Conservation (phyloP, 2,113 vertebrate species). For the Gymnogyps californianus region DNA sequence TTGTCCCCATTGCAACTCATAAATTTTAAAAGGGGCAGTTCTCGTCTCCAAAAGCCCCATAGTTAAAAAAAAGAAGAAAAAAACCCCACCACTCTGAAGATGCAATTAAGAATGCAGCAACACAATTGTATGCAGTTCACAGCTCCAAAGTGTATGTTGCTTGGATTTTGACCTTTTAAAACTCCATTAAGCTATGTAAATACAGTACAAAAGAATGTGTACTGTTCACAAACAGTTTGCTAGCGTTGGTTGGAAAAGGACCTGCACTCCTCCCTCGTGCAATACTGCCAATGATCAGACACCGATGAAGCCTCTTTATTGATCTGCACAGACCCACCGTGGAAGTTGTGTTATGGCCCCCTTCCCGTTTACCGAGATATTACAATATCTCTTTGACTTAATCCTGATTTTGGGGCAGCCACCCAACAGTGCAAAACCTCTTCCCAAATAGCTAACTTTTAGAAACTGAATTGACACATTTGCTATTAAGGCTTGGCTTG, state of each 20-base stretch:
- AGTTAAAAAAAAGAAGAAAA: neutral
- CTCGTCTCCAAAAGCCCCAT: neutral
- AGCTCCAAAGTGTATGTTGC: conserved; percentile 39
- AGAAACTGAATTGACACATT: neutral
- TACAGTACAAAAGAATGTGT: conserved; percentile 57
- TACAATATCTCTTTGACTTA: neutral
- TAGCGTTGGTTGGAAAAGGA: conserved; percentile 17
- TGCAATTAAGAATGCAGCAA: conserved; percentile 53
- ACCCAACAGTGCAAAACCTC: neutral
- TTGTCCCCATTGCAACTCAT: neutral
- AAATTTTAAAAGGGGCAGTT: neutral
- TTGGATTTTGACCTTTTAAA: conserved; percentile 72
- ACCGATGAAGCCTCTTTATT: neutral
- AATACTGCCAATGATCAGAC: neutral
- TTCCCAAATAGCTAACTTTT: neutral
- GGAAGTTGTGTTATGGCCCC: neutral
- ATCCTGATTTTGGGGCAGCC: neutral
- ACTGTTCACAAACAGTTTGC: conserved; percentile 48
- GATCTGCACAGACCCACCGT: neutral
- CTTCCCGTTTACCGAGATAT: neutral
- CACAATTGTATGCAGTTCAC: conserved; percentile 20
- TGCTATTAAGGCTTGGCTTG: neutral
- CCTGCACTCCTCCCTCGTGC: neutral
- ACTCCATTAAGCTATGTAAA: conserved; percentile 76
- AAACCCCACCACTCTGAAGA: neutral